Evolutionary conservation across 1,140 invertebrate genomes (phyloP).

Genomic region (Apocrypta bakeri): DNA sequence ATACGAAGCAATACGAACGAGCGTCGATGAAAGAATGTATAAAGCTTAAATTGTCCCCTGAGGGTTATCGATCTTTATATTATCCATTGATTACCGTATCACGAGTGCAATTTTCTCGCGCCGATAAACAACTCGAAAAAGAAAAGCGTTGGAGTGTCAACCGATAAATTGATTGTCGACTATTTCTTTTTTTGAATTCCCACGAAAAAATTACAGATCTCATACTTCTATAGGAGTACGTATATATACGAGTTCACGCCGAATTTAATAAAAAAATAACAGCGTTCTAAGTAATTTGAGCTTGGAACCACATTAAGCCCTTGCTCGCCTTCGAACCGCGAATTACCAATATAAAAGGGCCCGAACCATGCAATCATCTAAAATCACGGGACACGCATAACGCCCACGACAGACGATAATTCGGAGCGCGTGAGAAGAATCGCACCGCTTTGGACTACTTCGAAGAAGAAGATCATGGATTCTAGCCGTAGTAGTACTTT

Average conservation of each 20-base stretch:
- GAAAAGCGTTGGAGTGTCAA: neutral
- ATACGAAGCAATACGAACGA: neutral
- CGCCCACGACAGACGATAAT: neutral
- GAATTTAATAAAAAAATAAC: constrained; percentile 4
- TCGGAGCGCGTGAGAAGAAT: neutral
- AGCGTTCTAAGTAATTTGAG: neutral
- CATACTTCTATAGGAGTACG: neutral
- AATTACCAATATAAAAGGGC: constrained; percentile 27
- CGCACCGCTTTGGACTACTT: neutral
- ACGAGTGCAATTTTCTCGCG: constrained; percentile 4
- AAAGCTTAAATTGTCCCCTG: constrained; percentile 26
- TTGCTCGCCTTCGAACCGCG: neutral
- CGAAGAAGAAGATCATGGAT: neutral
- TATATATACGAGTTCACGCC: neutral
- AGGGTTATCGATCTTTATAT: constrained; percentile 19
- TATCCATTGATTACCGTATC: constrained; percentile 28
- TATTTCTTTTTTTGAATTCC: neutral
- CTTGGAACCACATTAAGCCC: neutral
- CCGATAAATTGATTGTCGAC: neutral
- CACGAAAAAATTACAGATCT: neutral
- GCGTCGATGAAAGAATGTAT: neutral
- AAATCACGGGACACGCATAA: constrained; percentile 4
- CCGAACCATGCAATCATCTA: constrained; percentile 12
- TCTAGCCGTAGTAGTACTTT: neutral
- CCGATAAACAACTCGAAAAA: neutral